These are phyloP conservation scores for Mesorhabditis sp. DNA, from an alignment of 2,888 invertebrate species.

Conservation along the genomic window DNA sequence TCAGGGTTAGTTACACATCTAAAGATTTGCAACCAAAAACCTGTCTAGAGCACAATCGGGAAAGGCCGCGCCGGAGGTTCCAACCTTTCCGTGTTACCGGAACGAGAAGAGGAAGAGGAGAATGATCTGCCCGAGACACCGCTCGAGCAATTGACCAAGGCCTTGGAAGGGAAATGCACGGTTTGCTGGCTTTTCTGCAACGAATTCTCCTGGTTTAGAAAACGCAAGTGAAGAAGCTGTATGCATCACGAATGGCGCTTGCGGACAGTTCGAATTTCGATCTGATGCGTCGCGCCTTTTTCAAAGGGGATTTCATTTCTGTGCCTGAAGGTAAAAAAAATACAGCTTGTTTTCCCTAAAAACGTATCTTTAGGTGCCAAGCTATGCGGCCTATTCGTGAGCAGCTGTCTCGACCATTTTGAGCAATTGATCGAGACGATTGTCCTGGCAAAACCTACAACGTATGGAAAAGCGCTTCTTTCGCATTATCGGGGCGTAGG, in stretches of 20 bases:
- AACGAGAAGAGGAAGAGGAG: no score
- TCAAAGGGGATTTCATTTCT: neutral
- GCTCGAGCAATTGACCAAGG: no score
- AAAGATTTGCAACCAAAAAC: no score
- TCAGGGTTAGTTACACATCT: no score
- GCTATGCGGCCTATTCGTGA: neutral
- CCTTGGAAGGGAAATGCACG: no score
- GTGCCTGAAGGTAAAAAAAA: neutral
- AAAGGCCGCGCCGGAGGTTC: no score
- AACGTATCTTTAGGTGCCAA: neutral
- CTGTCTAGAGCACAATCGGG: no score
- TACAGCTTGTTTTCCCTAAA: neutral
- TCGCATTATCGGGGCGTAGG: no score
- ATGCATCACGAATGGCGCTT: conserved; percentile 1
- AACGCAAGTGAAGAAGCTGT: neutral
- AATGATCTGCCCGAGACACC: no score
- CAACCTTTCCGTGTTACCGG: no score
- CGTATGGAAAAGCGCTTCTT: no score
- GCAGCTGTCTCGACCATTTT: neutral
- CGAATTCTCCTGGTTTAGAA: neutral
- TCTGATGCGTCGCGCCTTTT: neutral
- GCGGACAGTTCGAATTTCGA: neutral
- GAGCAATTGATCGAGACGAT: neutral
- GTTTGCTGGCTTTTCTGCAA: no score
- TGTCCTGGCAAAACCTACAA: neutral